Evolutionary conservation across 2,113 vertebrate genomes (phyloP), one percentile per base, ranked within the genome.

Genomic region (Eulemur rufifrons): DNA sequence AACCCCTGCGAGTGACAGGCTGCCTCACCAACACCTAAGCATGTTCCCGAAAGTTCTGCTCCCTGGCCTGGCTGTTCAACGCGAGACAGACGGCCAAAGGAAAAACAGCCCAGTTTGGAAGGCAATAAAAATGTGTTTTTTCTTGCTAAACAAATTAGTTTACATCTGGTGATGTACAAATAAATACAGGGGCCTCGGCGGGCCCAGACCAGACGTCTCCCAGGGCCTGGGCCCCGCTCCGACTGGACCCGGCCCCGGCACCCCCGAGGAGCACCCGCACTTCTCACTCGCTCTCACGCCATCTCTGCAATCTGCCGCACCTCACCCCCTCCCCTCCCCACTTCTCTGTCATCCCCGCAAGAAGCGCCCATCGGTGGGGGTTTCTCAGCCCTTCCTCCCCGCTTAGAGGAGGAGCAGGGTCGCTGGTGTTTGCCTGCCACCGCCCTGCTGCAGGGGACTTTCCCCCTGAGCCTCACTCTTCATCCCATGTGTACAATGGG

Each of bases 111-210:
- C 96, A 96, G 97, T 98, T 98, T 98, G 97, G 98, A 98, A 94
- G 98, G 98, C 97, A 98, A 98, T 98, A 98, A 98, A 97, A 98
- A 98, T 95, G 96, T 97, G 98, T 98, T 98, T 98, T 98, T 98
- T 97, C 98, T 98, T 97, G 98, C 98, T 98, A 98, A 98, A 98
- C 97, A 98, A 98, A 98, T 98, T 98, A 97, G 97, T 98, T 98
- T 97, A 98, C 95, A 97, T 98, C 95, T 97, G 94, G 98, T 97
- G 98, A 98, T 95, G 37, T 95, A 96, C 98, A 98, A 98, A 98
- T 98, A 99, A 98, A 98, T 96, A 98, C 86, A 98, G 86, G 95
- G 97, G 97, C 95, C 98, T 97, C 82, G 37, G 96, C 97, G 93
- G 98, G 96, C 91, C 97, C 98, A 98, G 97, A 98, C 95, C 96